A percentile compares a stretch with the other conserved stretches of the same genome.
Evolutionary conservation across 2,888 invertebrate species (phyloP).

Genomic region (Eupithecia dodoneata): DNA sequence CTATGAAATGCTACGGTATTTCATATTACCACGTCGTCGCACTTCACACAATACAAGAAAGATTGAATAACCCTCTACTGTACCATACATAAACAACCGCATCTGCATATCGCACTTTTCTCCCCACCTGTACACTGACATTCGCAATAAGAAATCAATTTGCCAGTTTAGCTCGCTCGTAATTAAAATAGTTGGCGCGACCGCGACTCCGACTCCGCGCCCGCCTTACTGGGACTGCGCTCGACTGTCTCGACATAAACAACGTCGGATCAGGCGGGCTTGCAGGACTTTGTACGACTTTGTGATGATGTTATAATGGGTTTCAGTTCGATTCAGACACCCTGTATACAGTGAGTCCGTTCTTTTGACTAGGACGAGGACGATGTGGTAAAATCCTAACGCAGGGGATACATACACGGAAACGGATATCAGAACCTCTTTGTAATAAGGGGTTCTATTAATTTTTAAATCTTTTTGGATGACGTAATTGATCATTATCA

Average conservation of each 20-base stretch:
- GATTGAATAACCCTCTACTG: not conserved
- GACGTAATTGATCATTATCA: too few relatives aligned
- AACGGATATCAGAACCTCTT: not conserved
- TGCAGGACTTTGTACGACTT: not conserved
- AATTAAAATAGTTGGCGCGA: slow-evolving; percentile 56
- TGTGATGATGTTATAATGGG: not conserved
- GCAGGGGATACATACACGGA: not conserved
- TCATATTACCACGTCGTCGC: too few relatives aligned
- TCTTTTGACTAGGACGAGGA: not conserved
- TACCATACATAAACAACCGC: not conserved
- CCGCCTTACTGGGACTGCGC: slow-evolving; percentile 34
- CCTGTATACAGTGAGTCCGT: not conserved
- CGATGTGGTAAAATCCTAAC: not conserved
- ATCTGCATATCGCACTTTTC: slow-evolving; percentile 6
- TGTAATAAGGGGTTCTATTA: too few relatives aligned
- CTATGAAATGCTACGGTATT: too few relatives aligned
- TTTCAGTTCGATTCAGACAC: not conserved
- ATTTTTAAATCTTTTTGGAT: not conserved
- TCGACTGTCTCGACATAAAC: slow-evolving; percentile 19
- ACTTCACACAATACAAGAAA: not conserved
- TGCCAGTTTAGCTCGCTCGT: slow-evolving; percentile 44
- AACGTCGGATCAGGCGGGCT: not conserved
- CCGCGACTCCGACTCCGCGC: slow-evolving; percentile 33
- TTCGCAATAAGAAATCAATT: slow-evolving; percentile 46
- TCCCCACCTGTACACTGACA: slow-evolving; percentile 24